phyloP scores from a whole-genome alignment of 2,797 vertebrate genomes.

The Cynopterus sphinx region DNA sequence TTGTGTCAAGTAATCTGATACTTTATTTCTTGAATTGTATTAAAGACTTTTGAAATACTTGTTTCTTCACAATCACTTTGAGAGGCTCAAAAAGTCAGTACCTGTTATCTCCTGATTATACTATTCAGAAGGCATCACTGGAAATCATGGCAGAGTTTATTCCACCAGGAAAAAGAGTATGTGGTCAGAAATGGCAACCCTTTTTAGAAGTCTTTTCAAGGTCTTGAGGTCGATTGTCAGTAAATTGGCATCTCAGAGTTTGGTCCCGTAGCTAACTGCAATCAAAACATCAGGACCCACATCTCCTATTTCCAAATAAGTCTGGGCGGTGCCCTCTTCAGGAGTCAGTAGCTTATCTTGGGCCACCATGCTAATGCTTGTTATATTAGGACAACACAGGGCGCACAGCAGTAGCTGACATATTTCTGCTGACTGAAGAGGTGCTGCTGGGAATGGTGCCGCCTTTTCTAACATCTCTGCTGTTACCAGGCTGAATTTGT shows the following conservation, averaged over 20 bases:
- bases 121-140: not conserved
- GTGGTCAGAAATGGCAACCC: not conserved
- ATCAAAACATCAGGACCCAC: not conserved
- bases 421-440: not conserved
- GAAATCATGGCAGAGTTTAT: not conserved
- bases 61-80: slow-evolving; percentile 25
- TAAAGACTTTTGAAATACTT: slow-evolving; percentile 17
- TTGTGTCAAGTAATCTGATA: slow-evolving; percentile 15
- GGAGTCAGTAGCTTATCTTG: accelerated
- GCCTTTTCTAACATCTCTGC: not conserved
- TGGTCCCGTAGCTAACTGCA: not conserved
- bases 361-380: not conserved
- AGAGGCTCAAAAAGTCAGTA: not conserved
- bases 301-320: not conserved
- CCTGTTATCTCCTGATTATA: not conserved
- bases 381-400: not conserved
- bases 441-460: not conserved
- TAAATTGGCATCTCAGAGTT: not conserved
- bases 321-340: not conserved
- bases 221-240: not conserved
- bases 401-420: accelerated
- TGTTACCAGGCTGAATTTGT: not conserved
- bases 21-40: not conserved
- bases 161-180: not conserved
- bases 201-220: not conserved